phyloP scores from a whole-genome alignment of 2,888 invertebrate genomes.

The Hymenopus coronatus region DNA sequence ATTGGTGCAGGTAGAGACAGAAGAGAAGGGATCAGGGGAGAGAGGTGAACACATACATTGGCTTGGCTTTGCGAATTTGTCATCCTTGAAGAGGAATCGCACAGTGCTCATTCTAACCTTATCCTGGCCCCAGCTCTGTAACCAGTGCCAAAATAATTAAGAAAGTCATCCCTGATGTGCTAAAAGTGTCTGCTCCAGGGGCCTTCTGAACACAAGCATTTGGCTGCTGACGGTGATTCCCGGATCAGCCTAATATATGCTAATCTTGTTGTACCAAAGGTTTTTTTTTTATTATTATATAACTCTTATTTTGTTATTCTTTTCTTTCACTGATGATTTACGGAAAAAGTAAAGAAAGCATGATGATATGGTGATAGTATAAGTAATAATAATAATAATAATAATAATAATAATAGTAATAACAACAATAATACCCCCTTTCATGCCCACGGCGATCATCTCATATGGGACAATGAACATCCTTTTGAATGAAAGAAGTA shows the following conservation, averaged over 20 bases:
- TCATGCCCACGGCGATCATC: too few species aligned
- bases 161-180: conserved; percentile 64
- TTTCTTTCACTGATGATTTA: too few species aligned
- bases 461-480: too few species aligned
- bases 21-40: neutral
- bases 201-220: conserved; percentile 39
- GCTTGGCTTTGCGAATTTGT: conserved; percentile 14
- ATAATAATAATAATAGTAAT: too few species aligned
- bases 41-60: neutral
- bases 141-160: conserved; percentile 74
- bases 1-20: neutral
- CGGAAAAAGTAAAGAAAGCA: too few species aligned
- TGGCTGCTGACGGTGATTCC: conserved; percentile 43
- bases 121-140: conserved; percentile 21
- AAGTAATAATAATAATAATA: too few species aligned
- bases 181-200: conserved; percentile 52
- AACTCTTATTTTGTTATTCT: too few species aligned
- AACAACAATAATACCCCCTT: too few species aligned
- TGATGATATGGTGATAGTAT: too few species aligned
- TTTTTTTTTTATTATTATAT: too few species aligned
- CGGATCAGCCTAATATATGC: conserved; percentile 17
- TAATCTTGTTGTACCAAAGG: neutral
- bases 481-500: too few species aligned
- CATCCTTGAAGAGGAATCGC: conserved; percentile 2
- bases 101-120: neutral